Evolutionary conservation across 2,797 vertebrate species (phyloP).

Genomic region (Syngnathus rostellatus): DNA sequence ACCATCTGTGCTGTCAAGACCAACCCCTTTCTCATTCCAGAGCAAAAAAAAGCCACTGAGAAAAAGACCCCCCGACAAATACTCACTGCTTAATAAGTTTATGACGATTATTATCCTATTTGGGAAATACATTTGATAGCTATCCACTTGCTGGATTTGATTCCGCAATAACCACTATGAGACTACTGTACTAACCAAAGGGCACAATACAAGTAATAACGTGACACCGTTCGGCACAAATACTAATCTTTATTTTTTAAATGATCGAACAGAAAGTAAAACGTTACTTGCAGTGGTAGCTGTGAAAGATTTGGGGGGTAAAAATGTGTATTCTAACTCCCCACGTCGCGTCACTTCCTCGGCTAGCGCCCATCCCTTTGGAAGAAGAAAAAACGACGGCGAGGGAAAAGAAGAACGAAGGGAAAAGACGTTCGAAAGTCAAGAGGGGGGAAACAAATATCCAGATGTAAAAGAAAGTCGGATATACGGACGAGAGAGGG

Average conservation of each 20-base stretch:
- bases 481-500: constrained; percentile 31
- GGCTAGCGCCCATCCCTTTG: constrained; percentile 71
- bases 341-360: constrained; percentile 74
- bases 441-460: constrained; percentile 36
- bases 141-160: background rate
- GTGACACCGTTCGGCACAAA: background rate
- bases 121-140: background rate
- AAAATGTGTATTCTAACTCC: constrained; percentile 2
- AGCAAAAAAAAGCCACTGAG: background rate
- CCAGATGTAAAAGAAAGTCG: constrained; percentile 13
- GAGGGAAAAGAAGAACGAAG: constrained; percentile 53
- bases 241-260: background rate
- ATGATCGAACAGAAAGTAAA: background rate
- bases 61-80: background rate
- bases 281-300: background rate
- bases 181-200: background rate
- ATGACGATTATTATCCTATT: background rate
- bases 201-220: background rate
- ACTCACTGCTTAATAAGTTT: background rate
- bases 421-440: constrained; percentile 31
- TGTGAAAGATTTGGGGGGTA: background rate
- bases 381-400: constrained; percentile 58
- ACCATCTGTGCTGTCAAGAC: background rate
- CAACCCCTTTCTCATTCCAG: background rate
- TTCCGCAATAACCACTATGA: background rate